Evolutionary conservation across 1,140 invertebrate genomes (phyloP), one percentile per base, ranked within the genome.

Genomic region (Leucophenga varia): DNA sequence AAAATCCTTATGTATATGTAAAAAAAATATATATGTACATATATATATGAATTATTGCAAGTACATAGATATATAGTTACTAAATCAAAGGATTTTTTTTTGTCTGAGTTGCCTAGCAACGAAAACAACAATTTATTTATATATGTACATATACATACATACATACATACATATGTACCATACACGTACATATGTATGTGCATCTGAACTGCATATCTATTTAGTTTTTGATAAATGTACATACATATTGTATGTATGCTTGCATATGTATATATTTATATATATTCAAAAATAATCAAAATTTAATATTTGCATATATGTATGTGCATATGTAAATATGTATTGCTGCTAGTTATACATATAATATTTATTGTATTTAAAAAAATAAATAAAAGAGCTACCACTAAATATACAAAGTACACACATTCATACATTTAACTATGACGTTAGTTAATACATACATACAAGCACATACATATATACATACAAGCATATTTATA

Each of bases 391-490:
- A n/a, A n/a, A n/a, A n/a, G n/a, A n/a, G n/a, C n/a, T n/a, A n/a
- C n/a, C n/a, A n/a, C n/a, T n/a, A n/a, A n/a, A n/a, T n/a, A 65
- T 65, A 53, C 59, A 54, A 67, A 61, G 67, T 65, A 67, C 67
- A 65, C n/a, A n/a, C n/a, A n/a, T n/a, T n/a, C n/a, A n/a, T n/a
- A n/a, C n/a, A n/a, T n/a, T n/a, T n/a, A n/a, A n/a, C n/a, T n/a
- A n/a, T n/a, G n/a, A n/a, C n/a, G n/a, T n/a, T 65, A 65, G 67
- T 67, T 40, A 52, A 57, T 39, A 49, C 51, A 53, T 42, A 20
- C 14, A 47, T 12, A 28, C 25, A 28, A 7, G 12, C 25, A 28
- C 12, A 43, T 16, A 43, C 21, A 20, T 16, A 20, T 30, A 45
- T 31, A 37, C 34, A 53, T 30, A 32, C 34, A 43, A 6, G 18